phyloP scores from a whole-genome alignment of 2,113 vertebrate species.

The Phaethon lepturus region DNA sequence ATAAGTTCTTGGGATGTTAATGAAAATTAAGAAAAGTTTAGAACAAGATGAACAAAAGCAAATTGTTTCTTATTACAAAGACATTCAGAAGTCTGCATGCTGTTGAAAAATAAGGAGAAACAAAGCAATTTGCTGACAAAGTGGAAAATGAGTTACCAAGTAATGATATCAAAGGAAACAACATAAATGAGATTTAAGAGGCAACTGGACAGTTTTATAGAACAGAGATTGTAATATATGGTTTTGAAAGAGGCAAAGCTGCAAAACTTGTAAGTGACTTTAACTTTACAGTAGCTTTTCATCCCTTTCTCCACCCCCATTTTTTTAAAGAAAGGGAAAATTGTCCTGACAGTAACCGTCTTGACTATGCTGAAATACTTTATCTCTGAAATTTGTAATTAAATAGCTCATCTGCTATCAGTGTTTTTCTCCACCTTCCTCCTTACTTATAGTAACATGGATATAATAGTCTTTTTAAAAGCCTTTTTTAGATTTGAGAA shows the following conservation, averaged over 20 bases:
- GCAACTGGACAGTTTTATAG: slow-evolving; percentile 46
- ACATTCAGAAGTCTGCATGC: not conserved
- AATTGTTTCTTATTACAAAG: not conserved
- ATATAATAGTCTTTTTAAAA: not conserved
- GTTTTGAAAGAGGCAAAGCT: not conserved
- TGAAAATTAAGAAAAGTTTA: not conserved
- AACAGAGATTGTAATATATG: slow-evolving; percentile 14
- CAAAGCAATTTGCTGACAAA: slow-evolving; percentile 35
- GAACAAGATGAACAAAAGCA: not conserved
- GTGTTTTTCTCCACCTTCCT: not conserved
- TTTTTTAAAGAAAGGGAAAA: not conserved
- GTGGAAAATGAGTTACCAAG: slow-evolving; percentile 41
- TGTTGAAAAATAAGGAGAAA: slow-evolving; percentile 16
- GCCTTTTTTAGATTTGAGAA: not conserved
- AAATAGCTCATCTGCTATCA: not conserved
- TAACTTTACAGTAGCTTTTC: slow-evolving; percentile 11
- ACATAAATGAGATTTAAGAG: slow-evolving; percentile 51
- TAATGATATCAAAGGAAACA: slow-evolving; percentile 36
- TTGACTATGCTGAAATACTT: not conserved
- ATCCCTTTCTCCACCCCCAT: not conserved
- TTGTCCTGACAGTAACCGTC: not conserved
- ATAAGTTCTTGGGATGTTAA: not conserved
- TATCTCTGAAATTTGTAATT: not conserved
- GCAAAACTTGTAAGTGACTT: not conserved
- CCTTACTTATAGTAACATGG: not conserved